A percentile compares a stretch with the other conserved stretches of the same genome.
phyloP scores from a whole-genome alignment of 1,140 invertebrate species.

The Andricus grossulariae region DNA sequence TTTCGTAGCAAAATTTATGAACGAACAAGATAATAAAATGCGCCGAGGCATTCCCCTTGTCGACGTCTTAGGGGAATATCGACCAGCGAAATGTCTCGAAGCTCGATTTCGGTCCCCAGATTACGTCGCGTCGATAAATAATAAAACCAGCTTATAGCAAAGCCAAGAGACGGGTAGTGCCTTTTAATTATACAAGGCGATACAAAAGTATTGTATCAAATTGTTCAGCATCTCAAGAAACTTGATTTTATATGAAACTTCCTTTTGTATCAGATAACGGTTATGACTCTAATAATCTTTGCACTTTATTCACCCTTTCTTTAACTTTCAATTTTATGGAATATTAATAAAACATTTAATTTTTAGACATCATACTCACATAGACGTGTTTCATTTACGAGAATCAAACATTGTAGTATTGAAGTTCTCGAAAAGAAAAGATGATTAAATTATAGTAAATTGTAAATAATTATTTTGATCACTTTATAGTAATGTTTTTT shows the following conservation, averaged over 20 bases:
- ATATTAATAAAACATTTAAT: too few species aligned
- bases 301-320: too few species aligned
- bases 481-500: not conserved
- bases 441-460: too few species aligned
- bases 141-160: constrained; percentile 45
- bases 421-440: too few species aligned
- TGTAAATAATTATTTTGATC: too few species aligned
- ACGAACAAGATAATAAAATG: constrained; percentile 69
- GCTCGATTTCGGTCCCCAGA: constrained; percentile 54
- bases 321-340: too few species aligned
- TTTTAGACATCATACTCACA: too few species aligned
- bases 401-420: too few species aligned
- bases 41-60: constrained; percentile 50
- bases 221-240: constrained; percentile 1
- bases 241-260: constrained; percentile 3
- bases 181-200: constrained; percentile 46
- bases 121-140: constrained; percentile 64
- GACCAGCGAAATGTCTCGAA: constrained; percentile 50
- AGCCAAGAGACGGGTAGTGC: constrained; percentile 28
- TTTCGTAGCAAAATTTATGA: constrained; percentile 70
- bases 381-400: too few species aligned
- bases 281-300: too few species aligned
- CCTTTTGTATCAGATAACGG: not conserved
- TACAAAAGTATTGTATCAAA: not conserved
- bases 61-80: constrained; percentile 56